A percentile compares a stretch with the other conserved stretches of the same genome.
Conservation (phyloP, 1,140 invertebrate genomes). For the Danaus melanippus region DNA sequence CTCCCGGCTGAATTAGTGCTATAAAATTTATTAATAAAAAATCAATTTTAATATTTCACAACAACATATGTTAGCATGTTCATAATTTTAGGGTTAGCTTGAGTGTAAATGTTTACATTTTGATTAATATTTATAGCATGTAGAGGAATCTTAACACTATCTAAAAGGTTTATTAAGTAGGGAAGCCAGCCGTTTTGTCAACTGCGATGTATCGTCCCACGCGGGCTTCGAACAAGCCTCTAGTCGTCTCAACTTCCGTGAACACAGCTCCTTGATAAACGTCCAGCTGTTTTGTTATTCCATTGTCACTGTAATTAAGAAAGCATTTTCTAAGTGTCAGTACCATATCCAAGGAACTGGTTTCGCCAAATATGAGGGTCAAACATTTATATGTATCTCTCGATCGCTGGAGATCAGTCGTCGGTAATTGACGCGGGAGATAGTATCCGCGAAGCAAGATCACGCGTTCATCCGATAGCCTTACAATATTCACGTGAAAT, state of each 20-base stretch:
- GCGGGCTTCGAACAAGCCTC: conserved; percentile 41
- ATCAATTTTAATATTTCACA: conserved; percentile 45
- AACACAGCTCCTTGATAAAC: conserved; percentile 19
- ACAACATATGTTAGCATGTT: conserved; percentile 35
- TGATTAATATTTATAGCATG: no score
- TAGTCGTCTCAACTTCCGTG: conserved; percentile 38
- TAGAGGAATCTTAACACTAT: no score
- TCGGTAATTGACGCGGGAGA: conserved; percentile 65
- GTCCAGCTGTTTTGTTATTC: conserved; percentile 5
- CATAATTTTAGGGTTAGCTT: no score
- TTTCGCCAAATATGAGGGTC: conserved; percentile 46
- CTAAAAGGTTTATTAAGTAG: no score
- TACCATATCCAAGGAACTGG: conserved; percentile 23
- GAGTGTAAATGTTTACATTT: no score
- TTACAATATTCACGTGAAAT: conserved; percentile 55
- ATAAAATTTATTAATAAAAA: conserved; percentile 50
- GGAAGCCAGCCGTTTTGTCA: conserved; percentile 16
- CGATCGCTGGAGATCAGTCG: conserved; percentile 49
- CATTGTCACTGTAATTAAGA: conserved; percentile 4
- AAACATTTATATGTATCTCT: conserved; percentile 61
- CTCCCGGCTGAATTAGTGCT: conserved; percentile 36
- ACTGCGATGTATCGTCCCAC: conserved; percentile 35
- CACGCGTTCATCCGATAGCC: conserved; percentile 51
- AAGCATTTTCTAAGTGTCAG: conserved; percentile 1
- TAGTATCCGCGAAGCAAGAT: conserved; percentile 63